phyloP scores from a whole-genome alignment of 2,113 vertebrate species.

The Polypterus senegalus region DNA sequence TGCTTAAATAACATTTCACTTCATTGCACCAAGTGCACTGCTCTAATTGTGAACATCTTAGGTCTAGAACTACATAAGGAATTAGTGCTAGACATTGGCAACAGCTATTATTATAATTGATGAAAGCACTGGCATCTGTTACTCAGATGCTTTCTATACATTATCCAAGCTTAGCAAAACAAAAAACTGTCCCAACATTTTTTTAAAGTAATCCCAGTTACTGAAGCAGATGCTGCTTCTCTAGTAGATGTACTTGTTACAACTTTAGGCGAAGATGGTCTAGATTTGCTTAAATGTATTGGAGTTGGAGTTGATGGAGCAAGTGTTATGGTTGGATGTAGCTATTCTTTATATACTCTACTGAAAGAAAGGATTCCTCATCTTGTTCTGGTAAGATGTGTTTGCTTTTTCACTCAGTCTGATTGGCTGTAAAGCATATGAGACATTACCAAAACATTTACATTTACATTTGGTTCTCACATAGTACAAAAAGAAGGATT shows the following conservation, averaged over 20 bases:
- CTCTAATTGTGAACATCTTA: too few species aligned
- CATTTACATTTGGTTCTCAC: neutral
- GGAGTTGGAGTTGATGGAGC: conserved; percentile 7
- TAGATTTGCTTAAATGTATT: neutral
- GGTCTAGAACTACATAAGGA: too few species aligned
- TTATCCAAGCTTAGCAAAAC: too few species aligned
- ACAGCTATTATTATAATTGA: too few species aligned
- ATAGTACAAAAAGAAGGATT: neutral
- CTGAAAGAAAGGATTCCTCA: conserved; percentile 2
- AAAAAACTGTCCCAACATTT: too few species aligned
- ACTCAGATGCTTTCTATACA: too few species aligned
- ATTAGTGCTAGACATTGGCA: too few species aligned
- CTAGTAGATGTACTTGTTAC: neutral
- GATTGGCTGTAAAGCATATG: conserved; percentile 1
- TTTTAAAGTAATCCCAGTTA: neutral
- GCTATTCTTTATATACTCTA: neutral
- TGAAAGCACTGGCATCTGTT: too few species aligned
- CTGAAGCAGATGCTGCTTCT: neutral
- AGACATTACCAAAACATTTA: conserved; percentile 6
- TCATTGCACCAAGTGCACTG: too few species aligned
- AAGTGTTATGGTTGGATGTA: conserved; percentile 7
- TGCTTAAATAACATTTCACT: too few species aligned
- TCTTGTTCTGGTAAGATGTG: conserved; percentile 1
- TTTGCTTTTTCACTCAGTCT: neutral
- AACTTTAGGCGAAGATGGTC: conserved; percentile 1